Conservation (phyloP, 2,888 invertebrate genomes). For the Callosobruchus maculatus region DNA sequence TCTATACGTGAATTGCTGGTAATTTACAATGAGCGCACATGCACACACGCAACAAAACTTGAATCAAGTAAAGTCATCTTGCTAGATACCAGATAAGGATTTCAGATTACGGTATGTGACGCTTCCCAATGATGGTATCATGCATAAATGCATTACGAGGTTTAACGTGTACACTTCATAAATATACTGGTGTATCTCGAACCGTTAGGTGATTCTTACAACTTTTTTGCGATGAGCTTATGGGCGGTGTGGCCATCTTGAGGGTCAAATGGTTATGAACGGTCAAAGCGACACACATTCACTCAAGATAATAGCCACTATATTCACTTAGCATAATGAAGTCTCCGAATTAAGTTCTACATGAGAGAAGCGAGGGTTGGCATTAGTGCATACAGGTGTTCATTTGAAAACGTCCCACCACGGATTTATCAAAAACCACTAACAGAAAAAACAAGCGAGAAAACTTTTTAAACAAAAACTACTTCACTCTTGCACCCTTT, state of each 20-base stretch:
- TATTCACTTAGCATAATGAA: neutral
- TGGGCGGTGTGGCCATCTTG: neutral
- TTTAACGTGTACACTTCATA: neutral
- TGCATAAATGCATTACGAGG: neutral
- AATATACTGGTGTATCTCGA: neutral
- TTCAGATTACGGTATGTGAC: constrained; percentile 11
- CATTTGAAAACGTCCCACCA: too few species aligned
- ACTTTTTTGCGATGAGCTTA: neutral
- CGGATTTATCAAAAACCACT: too few species aligned
- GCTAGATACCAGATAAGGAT: constrained; percentile 9
- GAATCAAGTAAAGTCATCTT: neutral
- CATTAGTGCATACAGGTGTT: too few species aligned
- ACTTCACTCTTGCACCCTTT: too few species aligned
- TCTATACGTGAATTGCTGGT: neutral
- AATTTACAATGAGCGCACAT: neutral
- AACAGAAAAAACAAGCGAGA: too few species aligned
- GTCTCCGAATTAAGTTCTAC: too few species aligned
- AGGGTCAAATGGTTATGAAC: neutral
- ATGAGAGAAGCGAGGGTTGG: too few species aligned
- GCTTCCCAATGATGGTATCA: neutral
- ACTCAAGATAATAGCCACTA: neutral
- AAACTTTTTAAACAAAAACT: too few species aligned
- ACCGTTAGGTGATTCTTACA: neutral
- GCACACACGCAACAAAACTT: neutral
- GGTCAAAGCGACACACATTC: neutral